phyloP scores from a whole-genome alignment of 2,888 invertebrate genomes.

The Lottia scabra region DNA sequence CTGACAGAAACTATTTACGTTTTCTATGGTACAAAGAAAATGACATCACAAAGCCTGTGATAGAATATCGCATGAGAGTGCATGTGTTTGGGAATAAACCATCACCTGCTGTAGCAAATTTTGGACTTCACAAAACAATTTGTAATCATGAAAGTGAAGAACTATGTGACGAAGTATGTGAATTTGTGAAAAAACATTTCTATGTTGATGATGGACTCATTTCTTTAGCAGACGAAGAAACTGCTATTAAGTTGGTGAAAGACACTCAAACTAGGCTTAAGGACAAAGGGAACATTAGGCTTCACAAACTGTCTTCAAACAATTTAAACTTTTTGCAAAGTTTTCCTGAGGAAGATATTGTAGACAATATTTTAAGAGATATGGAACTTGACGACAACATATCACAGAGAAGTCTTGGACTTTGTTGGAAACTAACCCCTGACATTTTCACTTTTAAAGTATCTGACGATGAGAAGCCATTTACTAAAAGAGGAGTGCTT shows the following conservation, averaged over 20 bases:
- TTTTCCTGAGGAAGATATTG: constrained; percentile 8
- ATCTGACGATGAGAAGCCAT: constrained; percentile 12
- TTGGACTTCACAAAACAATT: not conserved
- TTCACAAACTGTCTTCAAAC: constrained; percentile 26
- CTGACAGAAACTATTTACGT: constrained; percentile 20
- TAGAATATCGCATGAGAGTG: not conserved
- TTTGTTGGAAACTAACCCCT: constrained; percentile 17
- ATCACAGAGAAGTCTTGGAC: constrained; percentile 20
- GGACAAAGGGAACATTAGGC: constrained; percentile 19
- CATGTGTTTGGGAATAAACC: not conserved
- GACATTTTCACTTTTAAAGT: constrained; percentile 18
- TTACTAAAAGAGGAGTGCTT: constrained; percentile 22
- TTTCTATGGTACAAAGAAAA: constrained; percentile 21
- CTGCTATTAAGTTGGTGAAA: constrained; percentile 18
- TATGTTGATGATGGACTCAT: constrained; percentile 30
- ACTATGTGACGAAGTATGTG: not conserved
- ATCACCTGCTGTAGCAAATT: not conserved
- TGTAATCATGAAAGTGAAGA: not conserved
- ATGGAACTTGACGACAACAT: constrained; percentile 6
- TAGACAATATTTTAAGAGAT: constrained; percentile 13
- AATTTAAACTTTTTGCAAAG: constrained; percentile 10
- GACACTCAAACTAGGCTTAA: constrained; percentile 11
- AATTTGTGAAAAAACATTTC: constrained; percentile 15
- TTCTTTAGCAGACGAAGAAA: constrained; percentile 14
- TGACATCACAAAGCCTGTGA: constrained; percentile 6